These are phyloP conservation scores for Luperina testacea DNA, from an alignment of 2,888 invertebrate species.

Conservation along the genomic window DNA sequence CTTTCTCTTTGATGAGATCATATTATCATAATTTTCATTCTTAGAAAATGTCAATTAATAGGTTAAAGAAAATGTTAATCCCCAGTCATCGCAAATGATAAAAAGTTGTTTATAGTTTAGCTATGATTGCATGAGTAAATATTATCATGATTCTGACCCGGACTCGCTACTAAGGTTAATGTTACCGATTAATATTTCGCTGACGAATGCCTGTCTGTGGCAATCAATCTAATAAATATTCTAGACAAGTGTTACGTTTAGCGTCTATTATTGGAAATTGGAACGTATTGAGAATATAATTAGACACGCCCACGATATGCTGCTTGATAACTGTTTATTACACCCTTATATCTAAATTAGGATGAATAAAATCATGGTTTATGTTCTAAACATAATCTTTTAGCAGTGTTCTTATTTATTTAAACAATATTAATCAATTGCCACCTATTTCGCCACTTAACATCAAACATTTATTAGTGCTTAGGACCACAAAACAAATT, in stretches of 20 bases:
- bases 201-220: slow-evolving; percentile 39
- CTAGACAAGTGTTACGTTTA: slow-evolving; percentile 32
- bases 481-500: not conserved
- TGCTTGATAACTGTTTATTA: slow-evolving; percentile 30
- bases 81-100: slow-evolving; percentile 9
- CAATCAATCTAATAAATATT: slow-evolving; percentile 43
- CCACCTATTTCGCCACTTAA: not conserved
- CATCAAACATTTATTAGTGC: not conserved
- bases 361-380: not conserved
- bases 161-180: slow-evolving; percentile 58
- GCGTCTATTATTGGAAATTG: slow-evolving; percentile 37
- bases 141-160: slow-evolving; percentile 63
- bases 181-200: slow-evolving; percentile 48
- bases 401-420: not conserved
- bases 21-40: slow-evolving; percentile 16
- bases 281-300: slow-evolving; percentile 42
- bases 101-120: slow-evolving; percentile 43
- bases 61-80: slow-evolving; percentile 36
- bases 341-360: slow-evolving; percentile 1
- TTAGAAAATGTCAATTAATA: slow-evolving; percentile 14
- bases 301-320: slow-evolving; percentile 45
- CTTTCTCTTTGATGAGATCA: not conserved
- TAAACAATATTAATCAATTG: not conserved
- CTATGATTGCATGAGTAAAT: slow-evolving; percentile 41
- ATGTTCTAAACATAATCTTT: not conserved